These are phyloP conservation scores for Budorcas taxicolor DNA, from an alignment of 2,113 vertebrate species.

Conservation along the genomic window DNA sequence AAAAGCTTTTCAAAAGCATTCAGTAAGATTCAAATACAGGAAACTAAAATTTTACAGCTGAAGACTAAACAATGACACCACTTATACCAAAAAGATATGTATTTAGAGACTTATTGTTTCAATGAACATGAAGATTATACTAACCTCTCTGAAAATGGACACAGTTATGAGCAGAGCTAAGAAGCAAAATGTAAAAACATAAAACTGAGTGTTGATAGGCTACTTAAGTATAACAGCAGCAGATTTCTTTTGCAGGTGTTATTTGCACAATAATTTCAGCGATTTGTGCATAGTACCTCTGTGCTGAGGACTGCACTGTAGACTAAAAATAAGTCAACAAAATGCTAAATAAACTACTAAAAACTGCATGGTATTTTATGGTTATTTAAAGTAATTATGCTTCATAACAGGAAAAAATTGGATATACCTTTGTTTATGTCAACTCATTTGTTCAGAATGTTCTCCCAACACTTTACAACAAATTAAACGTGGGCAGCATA, in stretches of 20 bases:
- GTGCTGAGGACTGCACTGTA: not conserved
- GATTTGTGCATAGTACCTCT: not conserved
- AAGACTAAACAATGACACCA: not conserved
- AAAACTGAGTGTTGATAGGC: not conserved
- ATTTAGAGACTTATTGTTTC: not conserved
- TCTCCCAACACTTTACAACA: not conserved
- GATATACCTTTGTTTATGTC: not conserved
- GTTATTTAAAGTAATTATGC: not conserved
- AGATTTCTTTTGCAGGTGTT: not conserved
- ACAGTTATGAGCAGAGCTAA: not conserved
- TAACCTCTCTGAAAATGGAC: not conserved
- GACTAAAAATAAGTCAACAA: conserved; percentile 22
- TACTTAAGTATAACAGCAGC: not conserved
- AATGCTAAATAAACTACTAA: conserved; percentile 21
- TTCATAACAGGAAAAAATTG: conserved; percentile 14
- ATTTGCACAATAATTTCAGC: not conserved
- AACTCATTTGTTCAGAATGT: not conserved
- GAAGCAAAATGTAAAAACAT: not conserved
- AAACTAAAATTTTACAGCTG: not conserved
- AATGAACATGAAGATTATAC: not conserved
- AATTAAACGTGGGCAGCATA: not conserved
- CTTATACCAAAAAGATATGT: not conserved
- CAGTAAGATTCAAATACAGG: not conserved
- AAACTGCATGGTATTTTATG: not conserved
- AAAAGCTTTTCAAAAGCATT: conserved; percentile 1